Base-by-base conservation (phyloP, 2,888 invertebrate genomes). In the Dynastes tityus region DNA sequence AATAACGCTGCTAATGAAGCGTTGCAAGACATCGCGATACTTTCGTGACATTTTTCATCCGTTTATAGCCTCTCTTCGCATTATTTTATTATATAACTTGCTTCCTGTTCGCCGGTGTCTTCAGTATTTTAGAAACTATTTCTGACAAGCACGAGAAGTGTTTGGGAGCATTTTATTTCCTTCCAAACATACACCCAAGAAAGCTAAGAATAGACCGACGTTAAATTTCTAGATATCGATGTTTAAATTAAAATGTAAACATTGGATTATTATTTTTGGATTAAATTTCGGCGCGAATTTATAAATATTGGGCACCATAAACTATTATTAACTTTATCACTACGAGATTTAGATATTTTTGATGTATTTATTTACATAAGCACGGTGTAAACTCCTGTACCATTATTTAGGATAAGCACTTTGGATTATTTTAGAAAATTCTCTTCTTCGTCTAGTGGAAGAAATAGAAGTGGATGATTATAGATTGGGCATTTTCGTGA, bases 281-380 rank as follows among this genome's bases (percentile, higher is more conserved):
- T 63, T 32, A 63, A 32, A 27, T 63, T 63, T 63, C 63, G 29
- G 45, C 49, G 49, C 9, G 45, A 49, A 49, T 22, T 67, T 67
- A 27, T 67, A 67, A 67, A 67, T 67, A 45, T 67, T 67, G 22
- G 45, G 16, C 22, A 16, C 27, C 45, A 27, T 49, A 67, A 45
- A 16, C 67, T 67, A 67, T 67, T 67, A 67, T 67, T 67, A 67
- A 67, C 67, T 67, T 45, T 67, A 67, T 67, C 49, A 49, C 22
- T 67, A 32, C 9, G 22, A 16, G 45, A 9, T 67, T 67, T 8
- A 27, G 63, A 32, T 63, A 32, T 63, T 63, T 29, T 63, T 32
- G 32, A 63, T 13, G 27, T 32, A n/a, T 63, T 11, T 58, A 58
- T 58, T 58, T 58, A 58, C 22, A 45, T 8, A 45, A 45, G 45